Conservation (phyloP, 2,113 vertebrate genomes). For the Nyctibius bracteatus region DNA sequence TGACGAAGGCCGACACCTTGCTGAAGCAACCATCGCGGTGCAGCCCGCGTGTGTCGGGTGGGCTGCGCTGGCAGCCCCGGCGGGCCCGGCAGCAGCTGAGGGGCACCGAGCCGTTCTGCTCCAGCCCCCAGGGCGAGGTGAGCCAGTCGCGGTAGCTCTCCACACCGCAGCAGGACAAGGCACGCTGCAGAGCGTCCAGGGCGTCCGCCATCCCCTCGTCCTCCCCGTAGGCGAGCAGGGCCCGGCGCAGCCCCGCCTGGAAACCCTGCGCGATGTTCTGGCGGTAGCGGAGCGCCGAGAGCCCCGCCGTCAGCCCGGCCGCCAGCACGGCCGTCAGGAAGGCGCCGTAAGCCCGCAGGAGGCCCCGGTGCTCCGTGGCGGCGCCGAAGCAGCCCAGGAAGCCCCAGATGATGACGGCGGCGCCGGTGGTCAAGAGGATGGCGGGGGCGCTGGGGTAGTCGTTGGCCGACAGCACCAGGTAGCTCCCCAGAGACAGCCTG, state of each 20-base stretch:
- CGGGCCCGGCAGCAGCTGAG: slow-evolving; percentile 83
- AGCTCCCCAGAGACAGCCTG: slow-evolving; percentile 78
- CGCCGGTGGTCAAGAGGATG: slow-evolving; percentile 79
- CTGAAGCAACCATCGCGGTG: slow-evolving; percentile 81
- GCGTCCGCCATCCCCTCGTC: slow-evolving; percentile 80
- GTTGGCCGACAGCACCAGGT: slow-evolving; percentile 80
- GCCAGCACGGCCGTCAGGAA: slow-evolving; percentile 79
- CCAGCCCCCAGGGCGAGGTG: slow-evolving; percentile 77
- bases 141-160: slow-evolving; percentile 87
- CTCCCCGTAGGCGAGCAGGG: slow-evolving; percentile 77
- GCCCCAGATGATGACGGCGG: slow-evolving; percentile 81
- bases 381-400: slow-evolving; percentile 86
- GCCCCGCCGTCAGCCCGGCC: slow-evolving; percentile 77
- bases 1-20: slow-evolving; percentile 81
- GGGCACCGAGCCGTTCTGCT: slow-evolving; percentile 76
- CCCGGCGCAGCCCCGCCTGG: slow-evolving; percentile 77
- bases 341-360: slow-evolving; percentile 79
- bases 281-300: slow-evolving; percentile 83
- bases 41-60: slow-evolving; percentile 56
- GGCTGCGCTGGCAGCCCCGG: slow-evolving; percentile 76
- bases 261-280: slow-evolving; percentile 81
- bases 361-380: slow-evolving; percentile 79
- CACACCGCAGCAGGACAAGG: slow-evolving; percentile 83
- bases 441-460: slow-evolving; percentile 77
- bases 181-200: slow-evolving; percentile 81